Conservation (phyloP, 1,140 invertebrate species). For the Stenopsyche tienmushanensis region DNA sequence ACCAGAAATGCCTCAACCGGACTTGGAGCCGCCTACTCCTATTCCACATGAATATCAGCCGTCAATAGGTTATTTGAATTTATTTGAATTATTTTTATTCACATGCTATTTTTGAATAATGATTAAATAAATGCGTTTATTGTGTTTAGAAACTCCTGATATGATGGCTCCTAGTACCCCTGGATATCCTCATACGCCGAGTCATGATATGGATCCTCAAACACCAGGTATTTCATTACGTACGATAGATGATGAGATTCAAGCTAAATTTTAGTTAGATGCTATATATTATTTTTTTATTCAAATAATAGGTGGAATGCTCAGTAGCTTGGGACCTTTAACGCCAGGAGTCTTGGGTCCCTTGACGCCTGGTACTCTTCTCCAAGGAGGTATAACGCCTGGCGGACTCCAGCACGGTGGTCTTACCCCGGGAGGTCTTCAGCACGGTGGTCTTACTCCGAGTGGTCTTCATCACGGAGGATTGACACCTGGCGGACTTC, state of each 20-base stretch:
- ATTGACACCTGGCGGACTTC: conserved; percentile 45
- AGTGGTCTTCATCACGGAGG: conserved; percentile 49
- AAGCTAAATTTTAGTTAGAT: too few species aligned
- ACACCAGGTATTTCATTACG: conserved; percentile 42
- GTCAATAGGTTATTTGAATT: conserved; percentile 48
- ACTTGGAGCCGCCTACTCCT: conserved; percentile 52
- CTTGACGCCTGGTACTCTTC: conserved; percentile 50
- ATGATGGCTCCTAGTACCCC: conserved; percentile 41
- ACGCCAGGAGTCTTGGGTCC: conserved; percentile 51
- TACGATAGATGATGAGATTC: background rate
- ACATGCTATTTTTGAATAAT: conserved; percentile 4
- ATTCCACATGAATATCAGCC: conserved; percentile 55
- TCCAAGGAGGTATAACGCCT: conserved; percentile 52
- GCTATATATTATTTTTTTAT: background rate
- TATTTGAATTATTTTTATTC: conserved; percentile 2
- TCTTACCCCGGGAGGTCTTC: conserved; percentile 45
- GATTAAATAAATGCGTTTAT: conserved; percentile 1
- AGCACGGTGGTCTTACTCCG: conserved; percentile 55
- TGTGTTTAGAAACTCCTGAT: conserved; percentile 29
- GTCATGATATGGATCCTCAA: conserved; percentile 42
- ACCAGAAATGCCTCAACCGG: conserved; percentile 40
- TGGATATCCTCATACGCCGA: conserved; percentile 40
- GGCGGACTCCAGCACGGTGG: conserved; percentile 40
- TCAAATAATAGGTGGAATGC: conserved; percentile 44
- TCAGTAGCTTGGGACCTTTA: conserved; percentile 50